Evolutionary conservation across 2,797 vertebrate species (phyloP).

Genomic region (Paguma larvata): DNA sequence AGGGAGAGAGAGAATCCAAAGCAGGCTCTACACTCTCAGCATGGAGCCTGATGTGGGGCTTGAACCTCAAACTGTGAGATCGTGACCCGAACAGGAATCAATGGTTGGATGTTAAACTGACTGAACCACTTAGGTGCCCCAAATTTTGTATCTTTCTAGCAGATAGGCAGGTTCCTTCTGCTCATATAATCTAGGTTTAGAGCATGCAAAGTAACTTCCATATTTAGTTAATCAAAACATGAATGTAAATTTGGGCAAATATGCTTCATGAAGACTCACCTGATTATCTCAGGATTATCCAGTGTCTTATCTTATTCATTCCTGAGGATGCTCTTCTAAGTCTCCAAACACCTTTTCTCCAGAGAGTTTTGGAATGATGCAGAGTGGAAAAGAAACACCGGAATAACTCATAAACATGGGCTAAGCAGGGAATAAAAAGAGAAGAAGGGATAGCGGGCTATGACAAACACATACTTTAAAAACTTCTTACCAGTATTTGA

Average conservation of each 20-base stretch:
- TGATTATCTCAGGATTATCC: neutral
- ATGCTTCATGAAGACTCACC: neutral
- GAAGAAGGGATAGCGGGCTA: neutral
- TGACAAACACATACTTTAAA: neutral
- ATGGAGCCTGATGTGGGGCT: too few relatives aligned
- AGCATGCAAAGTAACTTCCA: slow-evolving; percentile 18
- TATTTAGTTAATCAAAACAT: slow-evolving; percentile 36
- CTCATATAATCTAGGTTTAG: neutral
- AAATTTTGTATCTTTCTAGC: slow-evolving; percentile 10
- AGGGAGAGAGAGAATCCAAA: too few relatives aligned
- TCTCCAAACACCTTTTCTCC: slow-evolving; percentile 13
- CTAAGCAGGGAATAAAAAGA: neutral
- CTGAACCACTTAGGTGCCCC: too few relatives aligned
- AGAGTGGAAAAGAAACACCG: neutral
- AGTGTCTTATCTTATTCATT: slow-evolving; percentile 6
- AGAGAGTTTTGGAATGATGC: neutral
- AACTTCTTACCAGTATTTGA: neutral
- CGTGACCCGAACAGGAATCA: too few relatives aligned
- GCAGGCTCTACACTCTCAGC: too few relatives aligned
- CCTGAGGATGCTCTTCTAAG: neutral
- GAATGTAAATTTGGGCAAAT: neutral
- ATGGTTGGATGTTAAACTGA: too few relatives aligned
- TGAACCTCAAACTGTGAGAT: too few relatives aligned
- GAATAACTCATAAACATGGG: neutral
- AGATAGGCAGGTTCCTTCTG: neutral